Evolutionary conservation across 2,888 invertebrate genomes (phyloP).

Genomic region (Diarsia dahlii): DNA sequence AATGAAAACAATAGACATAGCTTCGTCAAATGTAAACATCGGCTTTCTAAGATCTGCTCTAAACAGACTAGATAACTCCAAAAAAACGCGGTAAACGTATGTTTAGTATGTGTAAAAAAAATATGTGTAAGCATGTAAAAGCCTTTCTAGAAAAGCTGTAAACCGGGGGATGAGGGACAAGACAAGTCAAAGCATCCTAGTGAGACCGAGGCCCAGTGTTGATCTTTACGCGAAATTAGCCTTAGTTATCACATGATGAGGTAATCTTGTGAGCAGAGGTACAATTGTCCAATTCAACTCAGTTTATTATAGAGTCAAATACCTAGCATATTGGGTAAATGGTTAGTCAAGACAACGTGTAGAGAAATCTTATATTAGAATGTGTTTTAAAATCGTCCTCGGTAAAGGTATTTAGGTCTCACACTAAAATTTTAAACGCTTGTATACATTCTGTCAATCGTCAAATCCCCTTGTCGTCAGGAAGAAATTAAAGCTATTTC

Average conservation of each 20-base stretch:
- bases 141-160: too few species aligned
- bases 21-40: slow-evolving; percentile 8
- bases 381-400: neutral
- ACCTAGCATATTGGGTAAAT: neutral
- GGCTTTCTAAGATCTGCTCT: neutral
- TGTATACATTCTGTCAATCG: slow-evolving; percentile 37
- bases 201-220: neutral
- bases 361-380: neutral
- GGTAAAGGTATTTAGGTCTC: neutral
- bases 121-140: too few species aligned
- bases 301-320: slow-evolving; percentile 12
- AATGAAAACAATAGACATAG: slow-evolving; percentile 24
- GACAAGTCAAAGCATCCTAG: neutral
- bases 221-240: neutral
- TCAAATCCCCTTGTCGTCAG: slow-evolving; percentile 21
- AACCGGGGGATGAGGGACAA: too few species aligned
- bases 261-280: neutral
- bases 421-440: slow-evolving; percentile 1
- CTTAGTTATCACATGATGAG: neutral
- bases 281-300: slow-evolving; percentile 10
- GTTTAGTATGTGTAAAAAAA: too few species aligned
- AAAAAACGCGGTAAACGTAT: too few species aligned
- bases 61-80: too few species aligned
- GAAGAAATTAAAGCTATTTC: slow-evolving; percentile 51
- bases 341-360: neutral